A percentile compares a stretch with the other conserved stretches of the same genome.
Evolutionary conservation across 2,797 vertebrate genomes (phyloP).

Genomic region (Uromys caudimaculatus): DNA sequence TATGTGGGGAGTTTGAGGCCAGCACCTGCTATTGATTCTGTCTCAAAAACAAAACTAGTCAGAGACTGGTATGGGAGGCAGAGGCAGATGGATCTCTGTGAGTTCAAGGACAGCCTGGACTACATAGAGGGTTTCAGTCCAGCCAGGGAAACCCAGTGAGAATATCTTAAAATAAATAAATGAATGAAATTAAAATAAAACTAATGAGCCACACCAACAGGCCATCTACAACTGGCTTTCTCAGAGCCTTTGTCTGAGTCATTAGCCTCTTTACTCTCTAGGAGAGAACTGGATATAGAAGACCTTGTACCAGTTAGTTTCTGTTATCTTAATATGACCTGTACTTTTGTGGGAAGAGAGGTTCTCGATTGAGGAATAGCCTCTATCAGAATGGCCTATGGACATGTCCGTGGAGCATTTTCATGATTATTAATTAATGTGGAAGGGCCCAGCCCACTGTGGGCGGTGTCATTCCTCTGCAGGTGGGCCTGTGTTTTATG

Average conservation of each 20-base stretch:
- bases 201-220: too few species aligned
- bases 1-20: not conserved
- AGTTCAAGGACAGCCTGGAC: not conserved
- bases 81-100: not conserved
- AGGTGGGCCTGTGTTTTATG: not conserved
- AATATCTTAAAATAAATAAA: not conserved
- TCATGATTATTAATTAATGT: not conserved
- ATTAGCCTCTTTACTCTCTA: constrained; percentile 35
- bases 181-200: not conserved
- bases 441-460: not conserved
- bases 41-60: not conserved
- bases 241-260: not conserved
- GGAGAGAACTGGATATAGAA: not conserved
- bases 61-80: not conserved
- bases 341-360: not conserved
- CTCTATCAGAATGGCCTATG: not conserved
- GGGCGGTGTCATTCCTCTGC: not conserved
- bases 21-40: not conserved
- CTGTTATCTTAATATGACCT: not conserved
- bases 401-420: not conserved
- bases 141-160: not conserved
- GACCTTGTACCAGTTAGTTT: too few species aligned
- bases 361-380: not conserved
- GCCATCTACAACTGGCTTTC: not conserved
- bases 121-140: not conserved